These are phyloP conservation scores for Oryctolagus cuniculus DNA, from an alignment of 2,113 vertebrate species.

Conservation along the genomic window mOryCun1.1 NC_091434.1:81740001-81740500, in stretches of 20 bases:
- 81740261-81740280: neutral
- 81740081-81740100: neutral
- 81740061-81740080: neutral
- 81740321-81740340: neutral
- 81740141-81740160: neutral
- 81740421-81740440: slow-evolving; percentile 51
- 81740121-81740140: neutral
- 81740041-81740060: neutral
- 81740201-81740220: neutral
- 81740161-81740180: neutral
- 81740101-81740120: neutral
- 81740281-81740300: neutral
- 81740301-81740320: neutral
- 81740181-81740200: neutral
- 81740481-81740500: neutral
- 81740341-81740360: neutral
- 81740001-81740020: neutral
- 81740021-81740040: neutral
- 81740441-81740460: slow-evolving; percentile 5
- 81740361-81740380: neutral
- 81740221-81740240: neutral
- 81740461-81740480: neutral
- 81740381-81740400: neutral
- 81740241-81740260: neutral
- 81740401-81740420: slow-evolving; percentile 42